These are phyloP conservation scores for Cyclophora albipunctata DNA, from an alignment of 2,888 invertebrate genomes.

Conservation along the genomic window DNA sequence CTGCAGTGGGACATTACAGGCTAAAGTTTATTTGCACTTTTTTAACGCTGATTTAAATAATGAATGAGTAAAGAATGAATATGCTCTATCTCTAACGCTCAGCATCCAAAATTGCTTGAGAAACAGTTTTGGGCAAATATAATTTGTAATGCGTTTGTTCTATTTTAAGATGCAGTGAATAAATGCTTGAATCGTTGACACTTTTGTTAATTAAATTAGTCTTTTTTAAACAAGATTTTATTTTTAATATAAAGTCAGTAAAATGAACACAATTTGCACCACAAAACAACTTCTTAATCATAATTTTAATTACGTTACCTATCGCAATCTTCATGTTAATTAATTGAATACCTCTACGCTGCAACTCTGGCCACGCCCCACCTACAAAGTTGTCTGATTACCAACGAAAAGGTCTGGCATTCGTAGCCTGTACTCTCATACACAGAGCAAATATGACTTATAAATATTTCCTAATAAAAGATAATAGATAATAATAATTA, in stretches of 20 bases:
- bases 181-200: too few species aligned
- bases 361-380: background rate
- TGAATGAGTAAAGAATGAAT: too few species aligned
- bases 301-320: too few species aligned
- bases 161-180: too few species aligned
- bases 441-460: slow-evolving; percentile 31
- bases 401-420: background rate
- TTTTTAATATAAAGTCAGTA: background rate
- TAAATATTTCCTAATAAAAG: slow-evolving; percentile 9
- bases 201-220: background rate
- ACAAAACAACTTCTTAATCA: background rate
- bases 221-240: background rate
- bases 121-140: too few species aligned
- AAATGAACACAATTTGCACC: background rate
- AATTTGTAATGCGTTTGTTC: too few species aligned
- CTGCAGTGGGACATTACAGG: too few species aligned
- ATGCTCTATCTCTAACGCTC: too few species aligned
- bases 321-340: too few species aligned
- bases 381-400: background rate
- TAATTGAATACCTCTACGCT: background rate
- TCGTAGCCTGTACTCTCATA: slow-evolving; percentile 10
- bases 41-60: too few species aligned
- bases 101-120: too few species aligned
- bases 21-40: too few species aligned
- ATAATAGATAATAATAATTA: slow-evolving; percentile 11